These are phyloP conservation scores for Eupeodes luniger DNA, from an alignment of 2,888 invertebrate genomes.

Conservation along the genomic window DNA sequence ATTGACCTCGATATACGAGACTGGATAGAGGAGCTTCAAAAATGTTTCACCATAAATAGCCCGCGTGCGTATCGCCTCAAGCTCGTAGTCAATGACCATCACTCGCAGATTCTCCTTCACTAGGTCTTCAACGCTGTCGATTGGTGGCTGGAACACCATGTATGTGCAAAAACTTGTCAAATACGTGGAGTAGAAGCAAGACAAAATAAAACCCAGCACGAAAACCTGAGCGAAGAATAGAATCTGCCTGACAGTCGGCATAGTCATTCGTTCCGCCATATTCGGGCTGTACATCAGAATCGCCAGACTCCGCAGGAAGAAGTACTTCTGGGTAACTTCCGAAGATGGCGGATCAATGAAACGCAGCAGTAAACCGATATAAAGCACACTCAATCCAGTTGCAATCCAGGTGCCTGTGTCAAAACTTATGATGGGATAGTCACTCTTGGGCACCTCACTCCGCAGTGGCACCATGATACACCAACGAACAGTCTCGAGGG, in stretches of 20 bases:
- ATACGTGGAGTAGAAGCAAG: slow-evolving; percentile 80
- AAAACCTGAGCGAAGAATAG: slow-evolving; percentile 79
- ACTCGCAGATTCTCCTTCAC: slow-evolving; percentile 78
- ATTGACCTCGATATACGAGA: slow-evolving; percentile 46
- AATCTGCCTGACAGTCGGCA: slow-evolving; percentile 77
- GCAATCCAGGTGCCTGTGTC: slow-evolving; percentile 80
- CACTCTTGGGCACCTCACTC: slow-evolving; percentile 81
- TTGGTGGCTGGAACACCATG: slow-evolving; percentile 80
- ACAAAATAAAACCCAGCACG: slow-evolving; percentile 80
- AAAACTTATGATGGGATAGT: slow-evolving; percentile 81
- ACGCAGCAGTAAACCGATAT: slow-evolving; percentile 79
- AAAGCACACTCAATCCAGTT: slow-evolving; percentile 78
- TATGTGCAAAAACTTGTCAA: slow-evolving; percentile 81
- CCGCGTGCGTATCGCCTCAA: slow-evolving; percentile 78
- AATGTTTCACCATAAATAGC: slow-evolving; percentile 53
- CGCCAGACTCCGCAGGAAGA: slow-evolving; percentile 79
- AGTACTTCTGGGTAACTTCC: slow-evolving; percentile 50
- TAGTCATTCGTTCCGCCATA: slow-evolving; percentile 77
- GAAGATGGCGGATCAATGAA: slow-evolving; percentile 76
- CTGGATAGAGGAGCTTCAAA: slow-evolving; percentile 56
- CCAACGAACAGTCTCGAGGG: slow-evolving; percentile 79
- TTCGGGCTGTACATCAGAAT: slow-evolving; percentile 80
- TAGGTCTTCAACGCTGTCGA: slow-evolving; percentile 79
- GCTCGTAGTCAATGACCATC: slow-evolving; percentile 79
- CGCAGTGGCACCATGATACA: slow-evolving; percentile 82